Evolutionary conservation across 2,888 invertebrate genomes (phyloP), one percentile per base, ranked within the genome.

Genomic region (Plagodis pulveraria): DNA sequence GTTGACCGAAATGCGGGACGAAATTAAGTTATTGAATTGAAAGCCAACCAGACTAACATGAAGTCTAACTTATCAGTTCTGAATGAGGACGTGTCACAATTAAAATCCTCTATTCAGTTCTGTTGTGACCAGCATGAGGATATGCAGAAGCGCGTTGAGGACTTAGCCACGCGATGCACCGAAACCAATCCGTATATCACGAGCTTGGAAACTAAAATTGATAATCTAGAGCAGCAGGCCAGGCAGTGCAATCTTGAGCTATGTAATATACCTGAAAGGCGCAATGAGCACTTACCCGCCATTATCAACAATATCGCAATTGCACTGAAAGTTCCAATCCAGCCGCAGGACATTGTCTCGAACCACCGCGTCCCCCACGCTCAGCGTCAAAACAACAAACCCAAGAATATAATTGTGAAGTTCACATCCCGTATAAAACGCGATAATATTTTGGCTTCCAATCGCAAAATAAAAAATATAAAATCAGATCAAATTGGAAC

Each of bases 281-380:
- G 49, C 8, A 49, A 40, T 49, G 49, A 49, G 34, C 6, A 49
- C 22, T 40, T 49, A 9, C 8, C 40, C 2, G 38, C 9, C 4
- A 11, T 40, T 32, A 49, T 49, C 22, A 22, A 22, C 9, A 32
- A 5, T 32, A 6, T 40, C 5, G 49, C 22, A 5, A 10, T 6
- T 2, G 40, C 49, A 11, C 12, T 40, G 12, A 38, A 40, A 2
- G 7, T 12, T 33, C 40, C 12, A 6, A 49, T 49, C 22, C 40
- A 6, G 8, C 38, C 6, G 2, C 12, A 22, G 8, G 49, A 49
- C 40, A 49, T 49, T 8, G 34, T 49, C 9, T 40, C 49, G 6
- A 22, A 22, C 12, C 49, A 49, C 32, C 38, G 49, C 4, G 49
- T 49, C 45, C 62, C 60, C 56, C 51, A 52, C 34, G 11, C 42